Evolutionary conservation across 2,113 vertebrate genomes (phyloP), one percentile per base, ranked within the genome.

Genomic region (Melozone crissalis): DNA sequence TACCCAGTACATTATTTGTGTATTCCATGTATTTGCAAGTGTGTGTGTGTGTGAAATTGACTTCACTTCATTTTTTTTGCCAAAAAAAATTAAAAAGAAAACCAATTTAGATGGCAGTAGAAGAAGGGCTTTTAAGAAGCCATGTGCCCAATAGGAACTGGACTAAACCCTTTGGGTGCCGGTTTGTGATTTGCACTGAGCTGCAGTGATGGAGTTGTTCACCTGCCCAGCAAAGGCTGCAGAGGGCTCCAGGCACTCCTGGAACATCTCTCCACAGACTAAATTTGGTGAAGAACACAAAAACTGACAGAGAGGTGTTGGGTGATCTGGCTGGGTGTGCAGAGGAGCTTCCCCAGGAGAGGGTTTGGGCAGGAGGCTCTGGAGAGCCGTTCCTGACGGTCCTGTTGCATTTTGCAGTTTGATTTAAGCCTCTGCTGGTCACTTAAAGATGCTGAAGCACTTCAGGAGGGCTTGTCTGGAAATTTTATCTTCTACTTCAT

Each of bases 281-380:
- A 5, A 14, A 23, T 33, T 15, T 26, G 39, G 18, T 15, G 47
- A 59, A 35, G 31, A 65, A 43, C 3, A 3, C 26, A 63, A 28
- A 44, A 84, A 1, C 8, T 19, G 30, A 14, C 6, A 43, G 41
- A 43, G 41, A 43, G 41, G 41, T 43, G 41, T 43, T 43, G 68
- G n/a, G 4, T 27, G 8, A 0, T 11, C 16, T 13, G 6, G 33
- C 11, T 0, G 5, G 5, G 44, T n/a, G 4, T 68, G 37, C 63
- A 20, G 51, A 52, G 47, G 5, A 21, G 14, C 39, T 1, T 61
- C 57, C 57, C 13, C 28, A 13, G 72, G 55, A 67, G 51, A 37
- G 15, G n/a, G 5, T 17, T 28, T 63, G 55, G 51, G 46, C 43
- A 66, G 63, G 63, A 54, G 75, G 47, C 31, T 37, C 3, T 15